Conservation (phyloP, 2,797 vertebrate species). For the Cichlasoma orientale region DNA sequence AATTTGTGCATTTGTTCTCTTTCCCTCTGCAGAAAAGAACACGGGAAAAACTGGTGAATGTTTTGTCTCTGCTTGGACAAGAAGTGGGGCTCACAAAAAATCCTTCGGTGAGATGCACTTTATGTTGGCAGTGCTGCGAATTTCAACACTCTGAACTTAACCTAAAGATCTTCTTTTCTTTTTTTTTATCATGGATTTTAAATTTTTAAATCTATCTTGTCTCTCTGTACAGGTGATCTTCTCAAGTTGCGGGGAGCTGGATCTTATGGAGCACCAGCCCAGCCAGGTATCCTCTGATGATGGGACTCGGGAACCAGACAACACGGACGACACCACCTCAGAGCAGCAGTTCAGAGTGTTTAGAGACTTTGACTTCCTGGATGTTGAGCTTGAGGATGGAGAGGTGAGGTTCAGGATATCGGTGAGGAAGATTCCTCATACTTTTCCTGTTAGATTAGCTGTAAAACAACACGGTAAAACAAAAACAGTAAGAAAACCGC, state of each 20-base stretch:
- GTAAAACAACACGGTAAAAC: neutral
- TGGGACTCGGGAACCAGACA: constrained; percentile 87
- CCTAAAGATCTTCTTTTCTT: neutral
- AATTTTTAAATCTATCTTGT: neutral
- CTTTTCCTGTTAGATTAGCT: neutral
- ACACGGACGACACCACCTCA: constrained; percentile 93
- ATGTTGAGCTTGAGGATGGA: constrained; percentile 98
- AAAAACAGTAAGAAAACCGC: neutral
- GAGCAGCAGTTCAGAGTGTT: constrained; percentile 99
- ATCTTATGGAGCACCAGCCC: constrained; percentile 94
- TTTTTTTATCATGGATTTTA: neutral
- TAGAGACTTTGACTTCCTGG: constrained; percentile 97
- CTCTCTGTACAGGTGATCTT: constrained; percentile 89
- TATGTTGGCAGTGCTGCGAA: neutral
- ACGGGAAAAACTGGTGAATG: constrained; percentile 95
- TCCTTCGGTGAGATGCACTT: constrained; percentile 87
- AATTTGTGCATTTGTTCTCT: constrained; percentile 8
- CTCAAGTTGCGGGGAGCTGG: constrained; percentile 96
- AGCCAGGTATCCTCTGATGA: constrained; percentile 95
- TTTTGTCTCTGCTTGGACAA: constrained; percentile 95
- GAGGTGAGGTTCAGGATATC: constrained; percentile 82
- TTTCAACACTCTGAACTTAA: neutral
- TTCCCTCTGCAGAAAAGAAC: constrained; percentile 89
- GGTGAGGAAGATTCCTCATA: neutral
- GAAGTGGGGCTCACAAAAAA: constrained; percentile 98